These are phyloP conservation scores for Netelia virgata DNA, from an alignment of 2,888 invertebrate genomes.

Conservation along the genomic window DNA sequence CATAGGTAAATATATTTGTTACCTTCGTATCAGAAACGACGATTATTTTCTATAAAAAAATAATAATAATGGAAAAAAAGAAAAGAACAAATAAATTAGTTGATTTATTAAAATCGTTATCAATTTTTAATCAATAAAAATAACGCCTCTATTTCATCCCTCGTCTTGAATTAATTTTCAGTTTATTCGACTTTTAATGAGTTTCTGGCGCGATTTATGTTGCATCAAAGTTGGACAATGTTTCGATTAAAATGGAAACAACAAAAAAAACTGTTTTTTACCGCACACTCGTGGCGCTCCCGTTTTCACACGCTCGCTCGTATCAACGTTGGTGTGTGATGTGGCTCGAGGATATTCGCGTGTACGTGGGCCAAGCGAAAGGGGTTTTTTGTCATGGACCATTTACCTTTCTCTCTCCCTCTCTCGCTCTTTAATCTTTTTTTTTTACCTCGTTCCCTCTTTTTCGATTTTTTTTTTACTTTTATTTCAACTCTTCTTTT, in stretches of 20 bases:
- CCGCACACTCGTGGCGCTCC: background rate
- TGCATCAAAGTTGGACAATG: no score
- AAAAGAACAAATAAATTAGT: background rate
- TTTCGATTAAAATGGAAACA: no score
- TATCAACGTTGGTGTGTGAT: constrained; percentile 11
- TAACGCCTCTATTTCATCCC: no score
- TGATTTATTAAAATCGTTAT: no score
- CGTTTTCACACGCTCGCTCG: background rate
- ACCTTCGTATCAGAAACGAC: background rate
- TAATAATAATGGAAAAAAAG: background rate
- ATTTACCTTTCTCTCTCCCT: constrained; percentile 6
- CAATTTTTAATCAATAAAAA: no score
- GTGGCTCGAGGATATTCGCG: constrained; percentile 11
- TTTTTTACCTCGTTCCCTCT: constrained; percentile 21
- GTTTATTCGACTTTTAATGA: no score
- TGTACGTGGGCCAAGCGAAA: background rate
- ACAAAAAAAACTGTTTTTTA: background rate
- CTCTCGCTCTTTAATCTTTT: constrained; percentile 5
- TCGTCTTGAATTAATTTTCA: no score
- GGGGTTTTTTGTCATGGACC: constrained; percentile 17
- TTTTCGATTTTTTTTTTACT: constrained; percentile 23
- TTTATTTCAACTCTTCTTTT: constrained; percentile 41
- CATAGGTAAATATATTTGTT: no score
- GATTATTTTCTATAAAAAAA: background rate
- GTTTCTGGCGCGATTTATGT: no score